Conservation (phyloP, 2,888 invertebrate species). For the Periphyllus acericola region DNA sequence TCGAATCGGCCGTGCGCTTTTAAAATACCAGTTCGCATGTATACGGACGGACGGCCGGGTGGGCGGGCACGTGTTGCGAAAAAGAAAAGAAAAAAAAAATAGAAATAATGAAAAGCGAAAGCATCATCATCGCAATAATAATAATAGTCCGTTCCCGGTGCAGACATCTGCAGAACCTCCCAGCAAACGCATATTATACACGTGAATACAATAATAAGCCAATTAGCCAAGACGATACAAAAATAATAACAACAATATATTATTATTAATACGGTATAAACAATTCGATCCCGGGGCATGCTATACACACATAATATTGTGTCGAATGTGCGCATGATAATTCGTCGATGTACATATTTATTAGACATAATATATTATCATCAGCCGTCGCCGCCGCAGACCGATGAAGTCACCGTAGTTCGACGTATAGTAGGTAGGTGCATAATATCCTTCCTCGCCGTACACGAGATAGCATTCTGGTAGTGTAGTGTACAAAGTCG, state of each 20-base stretch:
- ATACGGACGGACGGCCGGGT: slow-evolving; percentile 7
- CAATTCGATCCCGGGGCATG: slow-evolving; percentile 9
- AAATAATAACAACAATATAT: slow-evolving; percentile 29
- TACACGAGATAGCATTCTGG: too few relatives aligned
- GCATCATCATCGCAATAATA: neutral
- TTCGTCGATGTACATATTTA: neutral
- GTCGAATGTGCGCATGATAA: neutral
- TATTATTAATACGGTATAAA: neutral
- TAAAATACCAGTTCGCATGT: slow-evolving; percentile 38
- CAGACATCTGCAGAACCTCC: neutral
- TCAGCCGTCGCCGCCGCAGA: neutral
- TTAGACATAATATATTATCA: too few relatives aligned
- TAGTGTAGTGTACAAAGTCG: too few relatives aligned
- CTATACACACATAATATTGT: neutral
- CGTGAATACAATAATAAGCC: too few relatives aligned
- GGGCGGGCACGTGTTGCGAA: slow-evolving; percentile 46
- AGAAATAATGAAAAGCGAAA: slow-evolving; percentile 52
- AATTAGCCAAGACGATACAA: neutral
- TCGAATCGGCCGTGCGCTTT: slow-evolving; percentile 31
- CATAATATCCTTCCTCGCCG: too few relatives aligned
- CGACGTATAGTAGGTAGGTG: too few relatives aligned
- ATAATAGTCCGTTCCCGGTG: slow-evolving; percentile 6
- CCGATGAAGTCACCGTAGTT: slow-evolving; percentile 5
- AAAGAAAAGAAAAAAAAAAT: slow-evolving; percentile 35
- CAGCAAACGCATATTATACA: too few relatives aligned